phyloP scores from a whole-genome alignment of 2,797 vertebrate species.

The Salmo trutta region DNA sequence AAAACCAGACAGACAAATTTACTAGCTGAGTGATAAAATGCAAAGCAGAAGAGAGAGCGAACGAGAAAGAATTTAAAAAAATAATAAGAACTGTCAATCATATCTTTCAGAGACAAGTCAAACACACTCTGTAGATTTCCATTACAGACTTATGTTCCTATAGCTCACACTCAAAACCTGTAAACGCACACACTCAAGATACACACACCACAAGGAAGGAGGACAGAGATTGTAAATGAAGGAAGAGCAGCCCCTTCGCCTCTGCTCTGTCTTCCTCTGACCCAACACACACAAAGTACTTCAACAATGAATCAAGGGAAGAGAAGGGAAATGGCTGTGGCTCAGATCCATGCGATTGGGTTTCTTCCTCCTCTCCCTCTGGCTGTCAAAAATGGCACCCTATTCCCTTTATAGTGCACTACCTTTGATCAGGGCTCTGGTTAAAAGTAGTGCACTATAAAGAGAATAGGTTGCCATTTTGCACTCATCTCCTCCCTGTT shows the following conservation, averaged over 20 bases:
- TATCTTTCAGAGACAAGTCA: not conserved
- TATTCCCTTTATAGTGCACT: not conserved
- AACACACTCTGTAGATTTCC: slow-evolving; percentile 18
- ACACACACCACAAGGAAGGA: slow-evolving; percentile 26
- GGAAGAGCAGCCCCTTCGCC: slow-evolving; percentile 40
- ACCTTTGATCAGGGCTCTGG: not conserved
- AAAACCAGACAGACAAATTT: not conserved
- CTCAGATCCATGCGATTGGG: slow-evolving; percentile 9
- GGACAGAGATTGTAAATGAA: slow-evolving; percentile 38
- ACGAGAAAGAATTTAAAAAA: not conserved
- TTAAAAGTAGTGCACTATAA: not conserved
- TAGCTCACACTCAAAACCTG: not conserved
- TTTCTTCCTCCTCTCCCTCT: slow-evolving; percentile 27
- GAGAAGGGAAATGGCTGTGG: not conserved
- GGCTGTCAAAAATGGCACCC: not conserved
- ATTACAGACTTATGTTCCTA: not conserved
- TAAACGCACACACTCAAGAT: not conserved
- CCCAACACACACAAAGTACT: not conserved
- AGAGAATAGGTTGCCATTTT: slow-evolving; percentile 26
- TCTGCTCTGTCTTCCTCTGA: slow-evolving; percentile 11
- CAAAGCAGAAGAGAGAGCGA: not conserved
- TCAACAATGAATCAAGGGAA: not conserved
- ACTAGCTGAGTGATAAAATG: not conserved
- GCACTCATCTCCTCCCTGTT: slow-evolving; percentile 36
- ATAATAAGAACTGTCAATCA: not conserved